Base-by-base conservation (phyloP, 2,888 invertebrate species). In the Pemphredon lugubris region DNA sequence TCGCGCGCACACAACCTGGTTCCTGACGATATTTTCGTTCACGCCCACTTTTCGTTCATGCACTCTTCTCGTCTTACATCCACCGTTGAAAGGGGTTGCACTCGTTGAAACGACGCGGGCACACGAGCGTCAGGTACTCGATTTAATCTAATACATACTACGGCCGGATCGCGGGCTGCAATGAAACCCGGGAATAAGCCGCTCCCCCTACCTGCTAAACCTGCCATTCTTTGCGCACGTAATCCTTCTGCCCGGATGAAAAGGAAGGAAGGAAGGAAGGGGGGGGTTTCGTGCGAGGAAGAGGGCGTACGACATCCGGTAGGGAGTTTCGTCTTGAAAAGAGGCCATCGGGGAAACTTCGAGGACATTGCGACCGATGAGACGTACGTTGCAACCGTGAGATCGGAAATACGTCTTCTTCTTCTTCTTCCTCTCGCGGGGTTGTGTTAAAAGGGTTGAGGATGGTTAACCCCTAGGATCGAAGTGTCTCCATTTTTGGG, bases 1-100 rank as follows among this genome's bases (percentile, higher is more conserved):
- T 39, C 51, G 54, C 50, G 48, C 51, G 54, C 50, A 42, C 66
- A 14, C 37, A 30, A 54, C 20, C 54, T 39, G 65, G 63, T 23
- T 39, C 40, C 40, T 45, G 26, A 68, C 77, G 76, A 77, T 75
- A 81, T 81, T 82, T 75, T 73, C 71, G 73, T 79, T 70, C 84
- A 82, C 84, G 84, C 84, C 84, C 78, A 83, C 80, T 79, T n/a
- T n/a, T 79, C 73, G 55, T 53, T 50, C 61, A 54, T 47, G 39
- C 61, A 18, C 64, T 61, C 70, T 71, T 75, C 81, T 79, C 75
- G 67, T 69, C 63, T 77, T 77, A 67, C 73, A 63, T 60, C 50
- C 53, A n/a, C n/a, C 32, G 44, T 48, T 65, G 57, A 64, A 71
- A 79, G 74, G 79, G 53, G 71, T n/a, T 45, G 63, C 61, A 67